phyloP scores from a whole-genome alignment of 2,113 vertebrate species.

The Copsychus sechellarum region DNA sequence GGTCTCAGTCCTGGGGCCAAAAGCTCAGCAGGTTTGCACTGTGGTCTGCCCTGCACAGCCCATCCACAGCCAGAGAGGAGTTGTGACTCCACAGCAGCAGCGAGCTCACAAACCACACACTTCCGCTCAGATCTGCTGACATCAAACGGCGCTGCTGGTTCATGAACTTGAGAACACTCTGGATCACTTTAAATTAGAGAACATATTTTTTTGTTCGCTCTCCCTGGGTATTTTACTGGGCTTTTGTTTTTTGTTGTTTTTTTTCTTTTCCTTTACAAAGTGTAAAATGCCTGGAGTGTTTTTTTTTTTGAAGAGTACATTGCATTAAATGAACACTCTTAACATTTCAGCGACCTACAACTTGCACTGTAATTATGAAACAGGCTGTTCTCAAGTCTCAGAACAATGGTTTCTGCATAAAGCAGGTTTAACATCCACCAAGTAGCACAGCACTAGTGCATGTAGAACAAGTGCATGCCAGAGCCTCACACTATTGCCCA shows the following conservation, averaged over 20 bases:
- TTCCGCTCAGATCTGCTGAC: constrained; percentile 60
- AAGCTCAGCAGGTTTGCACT: background rate
- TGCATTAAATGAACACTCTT: background rate
- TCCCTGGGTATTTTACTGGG: background rate
- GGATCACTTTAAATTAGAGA: constrained; percentile 20
- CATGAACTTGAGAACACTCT: constrained; percentile 43
- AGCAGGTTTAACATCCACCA: background rate
- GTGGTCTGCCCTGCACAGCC: background rate
- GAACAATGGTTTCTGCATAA: background rate
- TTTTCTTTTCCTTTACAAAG: background rate
- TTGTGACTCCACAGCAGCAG: background rate
- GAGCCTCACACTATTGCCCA: background rate
- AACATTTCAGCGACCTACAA: background rate
- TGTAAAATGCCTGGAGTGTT: background rate
- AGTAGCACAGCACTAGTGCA: background rate
- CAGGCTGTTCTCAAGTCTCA: background rate
- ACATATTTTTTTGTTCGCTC: constrained; percentile 5
- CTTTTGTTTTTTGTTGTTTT: background rate
- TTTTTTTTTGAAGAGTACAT: background rate
- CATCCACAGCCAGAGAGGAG: background rate
- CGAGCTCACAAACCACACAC: constrained; percentile 42
- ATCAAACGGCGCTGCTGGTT: background rate
- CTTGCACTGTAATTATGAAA: background rate
- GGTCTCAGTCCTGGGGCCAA: background rate
- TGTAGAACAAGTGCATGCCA: background rate